A percentile compares a stretch with the other conserved stretches of the same genome.
Evolutionary conservation across 2,888 invertebrate species (phyloP).

Genomic region (Xanthia togata): DNA sequence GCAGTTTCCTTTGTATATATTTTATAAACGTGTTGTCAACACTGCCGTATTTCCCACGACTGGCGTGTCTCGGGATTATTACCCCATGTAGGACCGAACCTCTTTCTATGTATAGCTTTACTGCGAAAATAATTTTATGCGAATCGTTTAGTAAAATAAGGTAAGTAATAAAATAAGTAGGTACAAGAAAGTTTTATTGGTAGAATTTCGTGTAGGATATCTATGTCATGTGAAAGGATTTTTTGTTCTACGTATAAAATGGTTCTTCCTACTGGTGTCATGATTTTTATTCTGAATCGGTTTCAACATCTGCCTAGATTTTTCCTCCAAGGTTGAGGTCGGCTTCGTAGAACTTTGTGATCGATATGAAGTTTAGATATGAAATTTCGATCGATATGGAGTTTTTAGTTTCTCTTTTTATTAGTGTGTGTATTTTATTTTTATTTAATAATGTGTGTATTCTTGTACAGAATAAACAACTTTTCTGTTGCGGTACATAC

Average conservation of each 20-base stretch:
- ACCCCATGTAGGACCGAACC: conserved; percentile 19
- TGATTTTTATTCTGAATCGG: background rate
- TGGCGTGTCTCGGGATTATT: conserved; percentile 61
- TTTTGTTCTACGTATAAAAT: background rate
- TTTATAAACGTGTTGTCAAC: conserved; percentile 46
- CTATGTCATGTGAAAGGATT: background rate
- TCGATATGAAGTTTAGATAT: background rate
- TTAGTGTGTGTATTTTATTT: background rate
- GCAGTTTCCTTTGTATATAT: conserved; percentile 20
- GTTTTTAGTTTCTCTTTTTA: background rate
- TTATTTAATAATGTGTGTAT: background rate
- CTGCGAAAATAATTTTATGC: conserved; percentile 43
- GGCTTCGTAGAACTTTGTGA: background rate
- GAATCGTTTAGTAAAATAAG: conserved; percentile 30
- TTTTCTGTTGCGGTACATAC: too few relatives aligned
- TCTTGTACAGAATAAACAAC: background rate
- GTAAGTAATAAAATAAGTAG: conserved; percentile 33
- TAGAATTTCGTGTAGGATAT: background rate
- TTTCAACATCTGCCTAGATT: background rate
- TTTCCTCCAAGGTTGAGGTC: too few relatives aligned
- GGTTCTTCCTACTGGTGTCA: background rate
- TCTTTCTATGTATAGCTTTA: conserved; percentile 18
- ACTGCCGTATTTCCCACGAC: conserved; percentile 41
- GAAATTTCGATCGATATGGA: too few relatives aligned
- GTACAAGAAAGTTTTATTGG: conserved; percentile 22